Evolutionary conservation across 2,113 vertebrate genomes (phyloP).

Genomic region (Tetrao urogallus): DNA sequence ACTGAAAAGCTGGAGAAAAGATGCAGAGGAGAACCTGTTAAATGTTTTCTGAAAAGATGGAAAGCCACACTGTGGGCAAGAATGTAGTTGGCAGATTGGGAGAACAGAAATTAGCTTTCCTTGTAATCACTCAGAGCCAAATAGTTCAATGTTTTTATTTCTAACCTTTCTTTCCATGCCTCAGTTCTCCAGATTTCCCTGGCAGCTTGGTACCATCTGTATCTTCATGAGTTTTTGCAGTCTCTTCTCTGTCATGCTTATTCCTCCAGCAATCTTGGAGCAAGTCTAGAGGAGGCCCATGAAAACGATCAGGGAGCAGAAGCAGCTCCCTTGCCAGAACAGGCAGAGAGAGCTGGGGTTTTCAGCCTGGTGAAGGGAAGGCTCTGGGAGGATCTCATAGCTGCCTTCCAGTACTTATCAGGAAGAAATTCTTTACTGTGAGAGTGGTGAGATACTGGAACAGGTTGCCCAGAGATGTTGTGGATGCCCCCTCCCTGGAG

Average conservation of each 20-base stretch:
- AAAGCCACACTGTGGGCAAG: background rate
- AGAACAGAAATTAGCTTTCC: background rate
- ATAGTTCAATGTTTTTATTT: background rate
- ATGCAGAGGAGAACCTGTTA: background rate
- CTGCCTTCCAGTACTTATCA: too few species aligned
- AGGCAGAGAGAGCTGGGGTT: too few species aligned
- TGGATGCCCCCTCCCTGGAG: too few species aligned
- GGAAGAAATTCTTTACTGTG: too few species aligned
- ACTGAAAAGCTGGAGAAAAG: background rate
- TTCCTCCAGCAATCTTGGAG: background rate
- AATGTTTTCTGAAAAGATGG: background rate
- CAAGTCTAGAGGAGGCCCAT: too few species aligned
- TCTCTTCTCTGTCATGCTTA: background rate
- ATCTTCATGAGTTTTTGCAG: background rate
- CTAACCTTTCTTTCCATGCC: background rate
- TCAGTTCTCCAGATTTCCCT: background rate
- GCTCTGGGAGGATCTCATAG: too few species aligned
- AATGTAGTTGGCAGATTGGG: background rate
- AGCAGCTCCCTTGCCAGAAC: too few species aligned
- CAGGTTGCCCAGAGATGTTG: too few species aligned
- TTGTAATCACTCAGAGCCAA: background rate
- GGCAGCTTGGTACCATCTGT: background rate
- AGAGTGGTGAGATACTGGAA: too few species aligned
- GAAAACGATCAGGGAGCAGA: too few species aligned
- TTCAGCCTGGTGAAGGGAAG: too few species aligned